Evolutionary conservation across 2,113 vertebrate species (phyloP).

Genomic region (Hypanus sabinus): DNA sequence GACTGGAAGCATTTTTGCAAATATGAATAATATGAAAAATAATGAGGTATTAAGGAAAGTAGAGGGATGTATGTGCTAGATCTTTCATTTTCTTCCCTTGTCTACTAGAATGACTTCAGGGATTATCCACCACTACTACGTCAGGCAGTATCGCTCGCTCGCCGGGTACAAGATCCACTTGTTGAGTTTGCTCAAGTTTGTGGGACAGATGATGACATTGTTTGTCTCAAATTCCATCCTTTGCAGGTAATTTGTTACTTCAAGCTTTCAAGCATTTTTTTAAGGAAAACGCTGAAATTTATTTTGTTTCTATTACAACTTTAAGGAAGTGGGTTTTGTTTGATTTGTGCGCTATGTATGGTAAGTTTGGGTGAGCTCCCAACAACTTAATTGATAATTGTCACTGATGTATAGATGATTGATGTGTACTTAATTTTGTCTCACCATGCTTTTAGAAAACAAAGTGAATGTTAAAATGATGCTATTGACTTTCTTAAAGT

Average conservation of each 20-base stretch:
- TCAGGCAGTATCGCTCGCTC: slow-evolving; percentile 87
- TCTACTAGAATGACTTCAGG: slow-evolving; percentile 70
- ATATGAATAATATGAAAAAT: too few species aligned
- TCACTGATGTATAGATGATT: background rate
- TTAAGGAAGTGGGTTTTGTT: background rate
- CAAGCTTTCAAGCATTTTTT: background rate
- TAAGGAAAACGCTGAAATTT: background rate
- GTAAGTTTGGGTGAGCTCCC: background rate
- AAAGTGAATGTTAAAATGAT: background rate
- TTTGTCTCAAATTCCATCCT: slow-evolving; percentile 93
- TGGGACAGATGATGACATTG: slow-evolving; percentile 90
- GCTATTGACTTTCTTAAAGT: background rate
- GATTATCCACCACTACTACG: slow-evolving; percentile 91
- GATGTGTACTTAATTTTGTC: background rate
- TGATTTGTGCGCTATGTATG: background rate
- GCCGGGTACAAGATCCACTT: slow-evolving; percentile 91
- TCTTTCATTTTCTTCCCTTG: slow-evolving; percentile 3
- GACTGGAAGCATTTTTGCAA: background rate
- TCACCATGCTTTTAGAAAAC: background rate
- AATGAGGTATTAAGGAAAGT: background rate
- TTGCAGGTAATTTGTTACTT: slow-evolving; percentile 67
- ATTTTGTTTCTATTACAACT: background rate
- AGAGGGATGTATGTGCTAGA: too few species aligned
- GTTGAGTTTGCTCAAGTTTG: slow-evolving; percentile 94
- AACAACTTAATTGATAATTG: background rate